Evolutionary conservation across 2,797 vertebrate species (phyloP), one percentile per base, ranked within the genome.

Genomic region (Selene dorsalis): DNA sequence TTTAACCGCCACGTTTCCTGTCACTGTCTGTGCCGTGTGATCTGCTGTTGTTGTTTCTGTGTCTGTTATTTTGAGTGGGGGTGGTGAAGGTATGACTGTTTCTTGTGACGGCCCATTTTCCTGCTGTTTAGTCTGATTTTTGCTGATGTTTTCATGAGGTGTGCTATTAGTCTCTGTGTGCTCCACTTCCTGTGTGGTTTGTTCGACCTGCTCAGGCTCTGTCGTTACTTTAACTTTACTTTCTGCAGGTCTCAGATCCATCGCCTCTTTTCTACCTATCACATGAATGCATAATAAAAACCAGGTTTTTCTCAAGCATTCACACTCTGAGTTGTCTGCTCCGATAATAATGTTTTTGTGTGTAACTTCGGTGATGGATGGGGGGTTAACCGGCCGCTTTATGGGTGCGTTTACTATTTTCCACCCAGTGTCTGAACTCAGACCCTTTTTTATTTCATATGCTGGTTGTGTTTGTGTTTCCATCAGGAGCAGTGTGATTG

Each of bases 161-260:
- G 32, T 9, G 2, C 43, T 13, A 9, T n/a, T 26, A 20, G 16
- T 47, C 47, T 57, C 30, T 7, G 68, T 14, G 18, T 35, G 22
- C 5, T 73, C 41, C 20, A 2, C 20, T 45, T 39, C 22, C n/a
- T 64, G 35, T 30, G 48, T 17, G 3, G 66, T 53, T 18, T 41
- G 56, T 67, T 22, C 71, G 56, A 20, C 22, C 13, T n/a, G 14
- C 20, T 53, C 55, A 16, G 79, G 47, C 58, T 0, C 57, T 60
- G 62, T 69, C 0, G 62, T 66, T 32, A 9, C 74, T 71, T 69
- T 1, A 41, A 22, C 17, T 62, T 4, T 22, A n/a, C 12, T 48
- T 17, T 73, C 57, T 18, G 72, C 72, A 35, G 65, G n/a, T 75
- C 75, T 83, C 26, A 82, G 3, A 22, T 58, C 7, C 16, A 17